Evolutionary conservation across 2,797 vertebrate species (phyloP).

Genomic region (Sorex maritimensis): DNA sequence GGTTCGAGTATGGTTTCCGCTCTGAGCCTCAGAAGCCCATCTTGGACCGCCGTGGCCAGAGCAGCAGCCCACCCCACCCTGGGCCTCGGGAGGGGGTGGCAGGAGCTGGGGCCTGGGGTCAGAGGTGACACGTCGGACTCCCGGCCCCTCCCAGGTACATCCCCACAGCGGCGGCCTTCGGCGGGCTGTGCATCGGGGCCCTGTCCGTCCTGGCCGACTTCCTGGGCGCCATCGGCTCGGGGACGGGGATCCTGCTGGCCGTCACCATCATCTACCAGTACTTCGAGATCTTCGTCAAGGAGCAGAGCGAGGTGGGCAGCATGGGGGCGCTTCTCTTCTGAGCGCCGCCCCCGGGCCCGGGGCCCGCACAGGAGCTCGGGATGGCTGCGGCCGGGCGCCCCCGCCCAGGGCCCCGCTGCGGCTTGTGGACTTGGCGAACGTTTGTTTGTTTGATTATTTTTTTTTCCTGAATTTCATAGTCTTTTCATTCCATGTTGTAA

Average conservation of each 20-base stretch:
- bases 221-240: constrained; percentile 92
- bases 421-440: constrained; percentile 85
- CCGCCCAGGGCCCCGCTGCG: constrained; percentile 41
- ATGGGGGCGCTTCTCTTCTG: constrained; percentile 93
- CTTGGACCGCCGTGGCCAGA: no score
- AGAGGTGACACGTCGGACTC: no score
- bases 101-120: no score
- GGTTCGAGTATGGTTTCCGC: no score
- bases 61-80: no score
- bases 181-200: constrained; percentile 92
- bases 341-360: constrained; percentile 78
- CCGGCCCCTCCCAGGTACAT: constrained; percentile 89
- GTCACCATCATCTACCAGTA: constrained; percentile 94
- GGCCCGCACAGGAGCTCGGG: constrained; percentile 57
- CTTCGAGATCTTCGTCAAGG: constrained; percentile 94
- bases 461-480: constrained; percentile 86
- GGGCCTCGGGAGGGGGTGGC: no score
- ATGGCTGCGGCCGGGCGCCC: not conserved
- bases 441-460: not conserved
- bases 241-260: constrained; percentile 92
- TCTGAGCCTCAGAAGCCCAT: no score
- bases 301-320: constrained; percentile 92
- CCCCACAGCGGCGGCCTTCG: constrained; percentile 92
- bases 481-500: constrained; percentile 89
- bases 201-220: constrained; percentile 92